Base-by-base conservation (phyloP, 2,888 invertebrate genomes). In the Morpho achilles region DNA sequence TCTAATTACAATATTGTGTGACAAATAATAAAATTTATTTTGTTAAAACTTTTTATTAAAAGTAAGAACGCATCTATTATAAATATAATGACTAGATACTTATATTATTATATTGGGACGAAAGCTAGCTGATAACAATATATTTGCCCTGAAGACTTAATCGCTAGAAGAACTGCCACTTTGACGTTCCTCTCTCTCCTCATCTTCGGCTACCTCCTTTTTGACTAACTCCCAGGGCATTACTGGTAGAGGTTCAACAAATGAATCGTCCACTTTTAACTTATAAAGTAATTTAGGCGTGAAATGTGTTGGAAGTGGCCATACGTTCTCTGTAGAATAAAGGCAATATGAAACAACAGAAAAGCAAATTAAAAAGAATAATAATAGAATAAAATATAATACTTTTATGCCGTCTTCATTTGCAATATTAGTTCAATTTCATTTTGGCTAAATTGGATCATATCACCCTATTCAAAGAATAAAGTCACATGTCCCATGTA, bases 221-320 rank as follows among this genome's bases (percentile, higher is more conserved):
- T 82, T 79, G 7, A 77, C 77, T 23, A 77, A 62, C 63, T 90
- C 89, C 90, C 90, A 90, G 0, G 88, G 84, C 90, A 89, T 89
- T 16, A 87, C 79, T 0, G 90, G 90, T 16, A 90, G 69, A 0
- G 85, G 87, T 55, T 89, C 85, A 59, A 90, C 90, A 62, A 90
- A 90, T 0, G 86, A 79, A 60, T 88, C 88, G 60, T 90, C 90
- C 7, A 84, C 67, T 70, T 85, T 90, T 69, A 90, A 65, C 71
- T 89, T 90, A 70, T 82, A 90, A 5, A 90, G 71, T 41, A 68
- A 65, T 0, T 82, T 76, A 9, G 90, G 90, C 1, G 90, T 90
- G 65, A 78, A 87, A 58, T 89, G 89, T 1, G 82, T 82, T 4
- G 82, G 80, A 3, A 88, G 68, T 0, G 90, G 90, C 90, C 90